Conservation (phyloP, 2,113 vertebrate genomes). For the Paedocypris sp. region DNA sequence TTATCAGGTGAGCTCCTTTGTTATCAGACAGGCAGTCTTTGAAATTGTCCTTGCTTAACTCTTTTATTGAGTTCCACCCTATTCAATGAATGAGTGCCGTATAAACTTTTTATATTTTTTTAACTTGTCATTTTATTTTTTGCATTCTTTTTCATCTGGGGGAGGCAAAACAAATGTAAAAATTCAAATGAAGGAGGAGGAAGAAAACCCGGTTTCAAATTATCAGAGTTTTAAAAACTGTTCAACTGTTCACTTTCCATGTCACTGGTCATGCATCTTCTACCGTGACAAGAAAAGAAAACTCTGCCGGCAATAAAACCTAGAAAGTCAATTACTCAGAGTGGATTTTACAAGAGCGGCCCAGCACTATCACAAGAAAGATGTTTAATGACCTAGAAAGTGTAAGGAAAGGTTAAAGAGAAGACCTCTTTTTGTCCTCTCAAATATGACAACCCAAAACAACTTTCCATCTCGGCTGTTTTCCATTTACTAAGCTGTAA, state of each 20-base stretch:
- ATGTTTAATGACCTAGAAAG: conserved; percentile 29
- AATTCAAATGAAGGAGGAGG: too few relatives aligned
- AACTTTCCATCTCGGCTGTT: too few relatives aligned
- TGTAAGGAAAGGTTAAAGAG: conserved; percentile 25
- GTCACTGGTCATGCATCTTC: conserved; percentile 32
- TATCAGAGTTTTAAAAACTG: too few relatives aligned
- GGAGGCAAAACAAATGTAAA: too few relatives aligned
- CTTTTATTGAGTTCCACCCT: conserved; percentile 59
- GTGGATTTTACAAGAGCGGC: conserved; percentile 31
- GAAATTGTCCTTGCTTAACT: conserved; percentile 64
- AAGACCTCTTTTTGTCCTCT: conserved; percentile 21
- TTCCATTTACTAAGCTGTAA: too few relatives aligned
- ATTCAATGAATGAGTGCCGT: conserved; percentile 56
- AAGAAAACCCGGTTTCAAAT: too few relatives aligned
- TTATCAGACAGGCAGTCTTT: conserved; percentile 58
- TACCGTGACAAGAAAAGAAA: conserved; percentile 26
- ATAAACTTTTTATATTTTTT: too few relatives aligned
- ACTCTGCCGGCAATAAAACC: conserved; percentile 28
- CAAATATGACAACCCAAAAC: conserved; percentile 15
- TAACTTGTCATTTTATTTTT: too few relatives aligned
- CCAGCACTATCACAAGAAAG: conserved; percentile 32
- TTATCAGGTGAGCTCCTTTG: conserved; percentile 62
- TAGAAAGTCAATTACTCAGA: conserved; percentile 30
- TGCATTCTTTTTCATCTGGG: too few relatives aligned
- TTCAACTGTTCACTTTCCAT: too few relatives aligned